A percentile compares a stretch with the other conserved stretches of the same genome.
Evolutionary conservation across 2,113 vertebrate species (phyloP).

Genomic region (Notarius lentiginosus): DNA sequence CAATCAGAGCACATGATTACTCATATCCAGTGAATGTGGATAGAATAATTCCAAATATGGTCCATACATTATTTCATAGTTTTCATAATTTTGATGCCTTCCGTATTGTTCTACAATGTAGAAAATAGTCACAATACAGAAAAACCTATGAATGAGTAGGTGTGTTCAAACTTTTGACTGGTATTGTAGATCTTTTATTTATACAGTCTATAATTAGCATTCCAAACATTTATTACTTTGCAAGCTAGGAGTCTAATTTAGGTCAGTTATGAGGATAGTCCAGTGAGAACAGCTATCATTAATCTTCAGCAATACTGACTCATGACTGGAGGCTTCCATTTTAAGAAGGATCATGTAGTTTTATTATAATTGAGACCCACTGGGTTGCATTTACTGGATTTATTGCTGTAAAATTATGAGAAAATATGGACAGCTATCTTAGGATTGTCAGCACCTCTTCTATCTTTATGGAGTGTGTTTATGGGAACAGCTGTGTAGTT

Average conservation of each 20-base stretch:
- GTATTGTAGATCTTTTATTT: background rate
- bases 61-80: too few species aligned
- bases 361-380: background rate
- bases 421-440: constrained; percentile 29
- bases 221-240: background rate
- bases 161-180: too few species aligned
- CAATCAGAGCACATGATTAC: too few species aligned
- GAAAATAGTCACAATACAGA: too few species aligned
- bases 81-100: too few species aligned
- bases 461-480: constrained; percentile 50
- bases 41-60: too few species aligned
- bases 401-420: constrained; percentile 10
- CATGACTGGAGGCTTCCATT: background rate
- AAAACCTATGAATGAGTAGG: too few species aligned
- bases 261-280: background rate
- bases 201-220: background rate
- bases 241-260: background rate
- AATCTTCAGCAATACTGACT: background rate
- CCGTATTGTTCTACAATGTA: too few species aligned
- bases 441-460: background rate
- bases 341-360: background rate
- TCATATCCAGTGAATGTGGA: too few species aligned
- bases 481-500: constrained; percentile 53
- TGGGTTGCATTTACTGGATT: background rate
- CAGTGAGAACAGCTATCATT: background rate